These are phyloP conservation scores for Hydropotes inermis DNA, from an alignment of 2,113 vertebrate species.

Conservation along the genomic window DNA sequence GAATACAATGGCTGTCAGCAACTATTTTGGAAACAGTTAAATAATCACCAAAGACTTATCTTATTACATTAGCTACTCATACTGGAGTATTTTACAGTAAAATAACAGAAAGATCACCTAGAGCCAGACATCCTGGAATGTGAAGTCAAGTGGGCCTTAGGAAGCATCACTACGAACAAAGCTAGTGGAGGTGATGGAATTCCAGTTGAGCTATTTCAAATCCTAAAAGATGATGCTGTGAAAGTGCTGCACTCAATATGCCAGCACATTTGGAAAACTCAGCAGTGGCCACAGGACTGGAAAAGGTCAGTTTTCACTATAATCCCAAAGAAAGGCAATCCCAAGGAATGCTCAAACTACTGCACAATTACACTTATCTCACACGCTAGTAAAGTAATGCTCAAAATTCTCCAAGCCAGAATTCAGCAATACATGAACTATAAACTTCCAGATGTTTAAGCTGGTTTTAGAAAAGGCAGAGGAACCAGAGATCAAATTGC, in stretches of 20 bases:
- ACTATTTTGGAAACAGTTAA: neutral
- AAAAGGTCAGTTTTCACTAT: neutral
- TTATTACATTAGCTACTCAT: neutral
- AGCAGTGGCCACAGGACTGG: neutral
- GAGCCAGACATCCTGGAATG: neutral
- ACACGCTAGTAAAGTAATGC: neutral
- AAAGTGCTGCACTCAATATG: neutral
- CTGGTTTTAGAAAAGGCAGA: neutral
- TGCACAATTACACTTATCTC: rapidly evolving
- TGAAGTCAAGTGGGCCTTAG: neutral
- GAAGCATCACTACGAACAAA: neutral
- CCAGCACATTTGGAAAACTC: neutral
- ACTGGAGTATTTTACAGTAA: neutral
- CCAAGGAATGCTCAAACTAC: neutral
- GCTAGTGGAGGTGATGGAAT: neutral
- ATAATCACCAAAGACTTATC: neutral
- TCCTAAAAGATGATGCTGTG: neutral
- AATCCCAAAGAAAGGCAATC: neutral
- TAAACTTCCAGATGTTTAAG: neutral
- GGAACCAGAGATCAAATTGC: neutral
- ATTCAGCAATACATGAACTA: neutral
- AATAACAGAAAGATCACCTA: neutral
- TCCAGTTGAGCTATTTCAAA: neutral
- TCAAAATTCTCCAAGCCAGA: neutral
- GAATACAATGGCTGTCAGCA: neutral